Percentiles rank a stretch among this genome's conserved stretches.
phyloP scores from a whole-genome alignment of 2,113 vertebrate genomes.

The Spea multiplicata region DNA sequence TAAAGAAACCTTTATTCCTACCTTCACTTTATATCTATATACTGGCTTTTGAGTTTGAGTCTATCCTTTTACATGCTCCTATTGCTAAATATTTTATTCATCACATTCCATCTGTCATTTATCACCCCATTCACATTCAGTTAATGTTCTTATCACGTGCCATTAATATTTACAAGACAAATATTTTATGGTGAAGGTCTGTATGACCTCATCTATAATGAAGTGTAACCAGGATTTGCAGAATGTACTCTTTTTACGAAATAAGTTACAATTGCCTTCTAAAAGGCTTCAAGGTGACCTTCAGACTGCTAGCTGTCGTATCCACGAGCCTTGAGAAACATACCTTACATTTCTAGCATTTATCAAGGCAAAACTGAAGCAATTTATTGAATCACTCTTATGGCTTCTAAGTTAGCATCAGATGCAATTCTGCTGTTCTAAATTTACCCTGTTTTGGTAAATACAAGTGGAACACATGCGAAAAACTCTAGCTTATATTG shows the following conservation, averaged over 20 bases:
- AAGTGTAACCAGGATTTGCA: background rate
- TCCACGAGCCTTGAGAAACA: background rate
- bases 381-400: too few relatives aligned
- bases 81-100: slow-evolving; percentile 13
- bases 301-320: background rate
- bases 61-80: slow-evolving; percentile 15
- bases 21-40: slow-evolving; percentile 29
- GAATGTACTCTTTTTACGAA: background rate
- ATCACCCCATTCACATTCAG: slow-evolving; percentile 21
- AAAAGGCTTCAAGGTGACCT: slow-evolving; percentile 2
- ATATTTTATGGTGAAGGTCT: background rate
- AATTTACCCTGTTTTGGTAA: too few relatives aligned
- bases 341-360: too few relatives aligned
- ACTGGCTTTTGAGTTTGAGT: slow-evolving; percentile 7
- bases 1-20: slow-evolving; percentile 38
- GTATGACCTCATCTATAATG: background rate
- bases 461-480: too few relatives aligned
- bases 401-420: too few relatives aligned
- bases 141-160: slow-evolving; percentile 36
- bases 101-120: slow-evolving; percentile 31
- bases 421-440: too few relatives aligned
- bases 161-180: slow-evolving; percentile 28
- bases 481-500: too few relatives aligned
- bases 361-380: too few relatives aligned
- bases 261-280: slow-evolving; percentile 3